These are phyloP conservation scores for Euura saliciscinereae DNA, from an alignment of 1,140 invertebrate genomes.

Conservation along the genomic window DNA sequence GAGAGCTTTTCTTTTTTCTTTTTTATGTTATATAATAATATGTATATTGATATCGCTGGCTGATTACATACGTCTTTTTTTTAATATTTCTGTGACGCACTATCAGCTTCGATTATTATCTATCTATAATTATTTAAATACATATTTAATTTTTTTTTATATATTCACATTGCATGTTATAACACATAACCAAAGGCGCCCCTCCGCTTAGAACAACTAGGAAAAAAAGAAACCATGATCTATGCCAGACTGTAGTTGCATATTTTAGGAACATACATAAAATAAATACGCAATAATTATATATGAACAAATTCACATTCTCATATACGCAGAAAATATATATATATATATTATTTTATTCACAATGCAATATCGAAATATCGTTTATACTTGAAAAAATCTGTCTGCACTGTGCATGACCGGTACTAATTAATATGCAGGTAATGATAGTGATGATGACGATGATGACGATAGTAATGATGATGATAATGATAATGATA, in stretches of 20 bases:
- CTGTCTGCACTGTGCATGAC: slow-evolving; percentile 28
- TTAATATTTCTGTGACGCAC: slow-evolving; percentile 4
- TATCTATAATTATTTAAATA: background rate
- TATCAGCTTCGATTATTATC: slow-evolving; percentile 10
- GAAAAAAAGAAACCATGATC: background rate
- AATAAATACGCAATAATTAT: background rate
- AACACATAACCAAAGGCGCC: slow-evolving; percentile 11
- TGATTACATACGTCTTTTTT: slow-evolving; percentile 9
- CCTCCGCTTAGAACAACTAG: slow-evolving; percentile 18
- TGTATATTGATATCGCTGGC: background rate
- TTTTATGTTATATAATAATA: background rate
- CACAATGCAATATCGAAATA: too few relatives aligned
- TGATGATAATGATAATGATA: slow-evolving; percentile 56
- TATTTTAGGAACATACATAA: background rate
- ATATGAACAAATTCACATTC: background rate
- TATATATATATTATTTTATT: background rate
- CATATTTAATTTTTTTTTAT: slow-evolving; percentile 10
- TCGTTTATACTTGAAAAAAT: background rate
- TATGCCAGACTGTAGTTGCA: background rate
- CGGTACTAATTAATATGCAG: slow-evolving; percentile 47
- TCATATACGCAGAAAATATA: background rate
- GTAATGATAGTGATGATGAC: slow-evolving; percentile 62
- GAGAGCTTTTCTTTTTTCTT: too few relatives aligned
- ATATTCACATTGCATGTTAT: background rate
- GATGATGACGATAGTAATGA: slow-evolving; percentile 60